Base-by-base conservation (phyloP, 2,797 vertebrate genomes). In the Erethizon dorsatum region DNA sequence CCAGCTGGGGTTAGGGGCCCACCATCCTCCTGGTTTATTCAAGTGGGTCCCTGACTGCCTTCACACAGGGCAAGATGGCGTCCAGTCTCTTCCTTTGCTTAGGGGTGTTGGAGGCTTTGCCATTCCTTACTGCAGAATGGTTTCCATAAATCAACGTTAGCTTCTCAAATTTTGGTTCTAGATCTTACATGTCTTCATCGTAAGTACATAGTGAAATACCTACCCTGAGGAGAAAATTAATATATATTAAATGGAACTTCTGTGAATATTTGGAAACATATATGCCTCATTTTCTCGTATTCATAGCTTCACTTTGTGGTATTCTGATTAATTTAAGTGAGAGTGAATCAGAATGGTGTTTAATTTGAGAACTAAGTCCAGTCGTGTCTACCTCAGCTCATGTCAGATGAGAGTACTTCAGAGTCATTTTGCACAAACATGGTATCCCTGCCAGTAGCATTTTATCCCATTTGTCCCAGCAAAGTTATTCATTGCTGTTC, bases 391-490 rank as follows among this genome's bases (percentile, higher is more conserved):
- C 2, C 15, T 31, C 61, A 37, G 2, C 31, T 52, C 6, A 87
- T 7, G 65, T 52, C 33, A 83, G 41, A 84, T 73, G 12, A 13
- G 2, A 79, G 18, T 9, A 79, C 20, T 83, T 89, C 47, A 73
- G 56, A 31, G 73, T 87, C 26, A 75, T 59, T 96, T 91, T 93
- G 61, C 9, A 47, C 7, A 92, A 88, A 95, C 11, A 77, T 73
- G 24, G 31, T 71, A 45, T 50, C 69, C 11, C 31, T 69, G 4
- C 78, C 65, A n/a, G 50, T 7, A 54, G 28, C 13, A 54, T 41
- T 95, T 95, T 54, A 93, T 59, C 12, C 71, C 71, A 47, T 26
- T 17, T 67, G 18, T 69, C 31, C 57, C n/a, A 4, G 59, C 14
- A 89, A 89, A 56, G 6, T 31, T 87, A 52, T 63, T 52, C 12